A percentile compares a stretch with the other conserved stretches of the same genome.
Evolutionary conservation across 2,113 vertebrate genomes (phyloP).

Genomic region (Neogobius melanostomus): DNA sequence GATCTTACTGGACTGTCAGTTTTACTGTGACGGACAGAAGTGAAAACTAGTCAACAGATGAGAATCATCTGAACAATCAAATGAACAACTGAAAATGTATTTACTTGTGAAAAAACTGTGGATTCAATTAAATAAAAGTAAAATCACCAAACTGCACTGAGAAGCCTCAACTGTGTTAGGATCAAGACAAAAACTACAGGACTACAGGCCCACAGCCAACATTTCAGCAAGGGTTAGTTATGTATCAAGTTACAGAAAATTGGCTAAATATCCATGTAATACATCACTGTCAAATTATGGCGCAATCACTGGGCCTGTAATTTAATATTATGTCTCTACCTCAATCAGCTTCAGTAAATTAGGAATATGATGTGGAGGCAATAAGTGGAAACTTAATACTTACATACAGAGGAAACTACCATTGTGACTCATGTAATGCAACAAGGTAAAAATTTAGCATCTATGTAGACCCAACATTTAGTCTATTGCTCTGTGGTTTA

Average conservation of each 20-base stretch:
- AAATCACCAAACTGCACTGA: no score
- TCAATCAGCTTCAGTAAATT: not conserved
- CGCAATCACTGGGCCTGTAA: slow-evolving; percentile 3
- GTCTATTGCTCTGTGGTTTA: no score
- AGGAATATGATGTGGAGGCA: not conserved
- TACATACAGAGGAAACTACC: not conserved
- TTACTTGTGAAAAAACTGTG: not conserved
- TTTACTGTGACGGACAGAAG: no score
- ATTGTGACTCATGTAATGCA: not conserved
- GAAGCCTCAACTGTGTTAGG: not conserved
- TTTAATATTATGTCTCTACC: not conserved
- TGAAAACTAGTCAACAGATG: not conserved
- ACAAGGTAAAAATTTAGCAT: no score
- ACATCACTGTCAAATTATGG: slow-evolving; percentile 7
- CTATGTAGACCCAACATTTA: no score
- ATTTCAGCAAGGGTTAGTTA: not conserved
- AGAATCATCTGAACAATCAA: not conserved
- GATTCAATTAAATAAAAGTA: no score
- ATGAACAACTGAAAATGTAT: not conserved
- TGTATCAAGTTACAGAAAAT: not conserved
- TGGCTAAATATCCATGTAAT: not conserved
- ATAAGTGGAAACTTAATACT: not conserved
- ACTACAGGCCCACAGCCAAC: not conserved
- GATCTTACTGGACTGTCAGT: no score
- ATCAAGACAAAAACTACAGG: not conserved